A percentile compares a stretch with the other conserved stretches of the same genome.
Conservation (phyloP, 1,140 invertebrate genomes). For the Oncopodura yosiiana region DNA sequence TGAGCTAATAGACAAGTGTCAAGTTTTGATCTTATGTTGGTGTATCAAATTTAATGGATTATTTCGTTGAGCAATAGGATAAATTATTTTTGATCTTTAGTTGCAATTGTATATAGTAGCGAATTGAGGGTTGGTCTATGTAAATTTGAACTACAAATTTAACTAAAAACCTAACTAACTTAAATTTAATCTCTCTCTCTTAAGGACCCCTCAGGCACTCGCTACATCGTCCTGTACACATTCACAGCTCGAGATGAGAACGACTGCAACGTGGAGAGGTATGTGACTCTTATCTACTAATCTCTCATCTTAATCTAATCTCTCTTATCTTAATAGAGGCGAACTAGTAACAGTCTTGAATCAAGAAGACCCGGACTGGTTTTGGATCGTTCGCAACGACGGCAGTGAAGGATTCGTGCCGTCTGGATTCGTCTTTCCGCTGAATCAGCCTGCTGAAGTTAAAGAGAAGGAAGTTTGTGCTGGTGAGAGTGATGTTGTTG, state of each 20-base stretch:
- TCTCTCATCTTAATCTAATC: no score
- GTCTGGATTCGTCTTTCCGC: conserved; percentile 85
- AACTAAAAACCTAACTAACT: no score
- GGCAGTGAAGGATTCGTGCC: conserved; percentile 93
- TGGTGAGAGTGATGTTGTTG: neutral
- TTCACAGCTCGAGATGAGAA: conserved; percentile 88
- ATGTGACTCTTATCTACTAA: no score
- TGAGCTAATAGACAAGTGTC: no score
- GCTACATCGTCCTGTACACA: conserved; percentile 85
- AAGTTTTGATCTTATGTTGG: no score
- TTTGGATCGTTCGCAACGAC: conserved; percentile 83
- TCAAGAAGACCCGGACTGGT: conserved; percentile 85
- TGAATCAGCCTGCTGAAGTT: conserved; percentile 66
- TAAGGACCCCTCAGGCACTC: conserved; percentile 65
- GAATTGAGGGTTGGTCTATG: no score
- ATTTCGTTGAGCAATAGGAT: no score
- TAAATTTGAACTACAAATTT: no score
- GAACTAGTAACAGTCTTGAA: conserved; percentile 92
- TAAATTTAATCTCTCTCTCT: no score
- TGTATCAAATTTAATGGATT: neutral
- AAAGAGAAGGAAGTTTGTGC: conserved; percentile 26
- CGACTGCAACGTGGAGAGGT: conserved; percentile 82
- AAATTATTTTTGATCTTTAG: no score
- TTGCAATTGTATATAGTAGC: no score
- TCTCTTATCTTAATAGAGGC: no score